phyloP scores from a whole-genome alignment of 2,888 invertebrate species.

The Tipula unca region DNA sequence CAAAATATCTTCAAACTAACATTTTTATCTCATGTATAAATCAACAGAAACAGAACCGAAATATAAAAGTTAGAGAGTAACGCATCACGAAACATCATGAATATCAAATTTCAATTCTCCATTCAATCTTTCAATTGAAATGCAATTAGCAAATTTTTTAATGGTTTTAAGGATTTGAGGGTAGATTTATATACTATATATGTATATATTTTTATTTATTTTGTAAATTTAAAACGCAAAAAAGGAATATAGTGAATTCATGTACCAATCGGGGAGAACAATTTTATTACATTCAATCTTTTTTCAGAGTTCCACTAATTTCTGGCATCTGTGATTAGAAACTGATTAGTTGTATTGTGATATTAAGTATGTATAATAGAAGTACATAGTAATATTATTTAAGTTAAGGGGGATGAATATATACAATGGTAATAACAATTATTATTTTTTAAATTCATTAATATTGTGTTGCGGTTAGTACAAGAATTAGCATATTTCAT shows the following conservation, averaged over 20 bases:
- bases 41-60: neutral
- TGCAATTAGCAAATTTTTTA: conserved; percentile 9
- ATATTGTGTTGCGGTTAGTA: neutral
- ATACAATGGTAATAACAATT: neutral
- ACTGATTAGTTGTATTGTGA: neutral
- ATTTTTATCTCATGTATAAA: neutral
- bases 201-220: neutral
- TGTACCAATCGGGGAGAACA: neutral
- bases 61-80: neutral
- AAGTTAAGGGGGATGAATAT: neutral
- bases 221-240: neutral
- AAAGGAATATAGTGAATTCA: neutral
- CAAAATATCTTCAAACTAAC: neutral
- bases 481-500: neutral
- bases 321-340: neutral
- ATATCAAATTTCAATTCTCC: neutral
- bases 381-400: neutral
- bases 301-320: neutral
- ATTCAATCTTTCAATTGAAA: neutral
- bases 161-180: neutral
- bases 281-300: neutral
- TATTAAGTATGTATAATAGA: neutral
- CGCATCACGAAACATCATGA: neutral
- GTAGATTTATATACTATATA: neutral
- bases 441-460: neutral